Percentiles rank a stretch among this genome's conserved stretches.
phyloP scores from a whole-genome alignment of 2,113 vertebrate species.

The Balaeniceps rex region DNA sequence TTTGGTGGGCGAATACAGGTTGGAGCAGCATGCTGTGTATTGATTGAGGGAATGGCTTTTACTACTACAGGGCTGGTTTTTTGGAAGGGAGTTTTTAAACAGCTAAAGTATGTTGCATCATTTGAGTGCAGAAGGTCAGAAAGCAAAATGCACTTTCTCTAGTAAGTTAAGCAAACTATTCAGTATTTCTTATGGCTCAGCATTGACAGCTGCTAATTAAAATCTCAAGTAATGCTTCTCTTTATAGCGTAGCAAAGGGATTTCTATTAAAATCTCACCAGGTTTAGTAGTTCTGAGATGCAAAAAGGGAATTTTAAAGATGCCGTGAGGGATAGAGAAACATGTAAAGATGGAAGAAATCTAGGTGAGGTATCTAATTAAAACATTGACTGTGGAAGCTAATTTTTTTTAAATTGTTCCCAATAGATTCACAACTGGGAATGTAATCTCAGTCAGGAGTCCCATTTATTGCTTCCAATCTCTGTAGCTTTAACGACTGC shows the following conservation, averaged over 20 bases:
- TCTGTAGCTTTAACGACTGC: not conserved
- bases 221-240: conserved; percentile 22
- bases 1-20: not conserved
- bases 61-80: not conserved
- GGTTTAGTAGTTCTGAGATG: conserved; percentile 16
- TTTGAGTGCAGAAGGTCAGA: not conserved
- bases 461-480: not conserved
- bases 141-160: not conserved
- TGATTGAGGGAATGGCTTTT: not conserved
- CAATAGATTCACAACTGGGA: not conserved
- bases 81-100: not conserved
- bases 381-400: not conserved
- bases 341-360: not conserved
- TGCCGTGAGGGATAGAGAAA: not conserved
- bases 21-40: not conserved
- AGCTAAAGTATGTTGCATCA: not conserved
- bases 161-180: not conserved
- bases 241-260: not conserved
- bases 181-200: not conserved
- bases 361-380: conserved; percentile 52
- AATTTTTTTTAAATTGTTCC: not conserved
- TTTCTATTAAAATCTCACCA: conserved; percentile 60
- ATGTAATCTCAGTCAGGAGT: not conserved
- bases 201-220: not conserved
- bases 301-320: conserved; percentile 17